Evolutionary conservation across 37 sponge, comb jelly and placozoan genomes (phyloP).

Genomic region (Ianthella basta): DNA sequence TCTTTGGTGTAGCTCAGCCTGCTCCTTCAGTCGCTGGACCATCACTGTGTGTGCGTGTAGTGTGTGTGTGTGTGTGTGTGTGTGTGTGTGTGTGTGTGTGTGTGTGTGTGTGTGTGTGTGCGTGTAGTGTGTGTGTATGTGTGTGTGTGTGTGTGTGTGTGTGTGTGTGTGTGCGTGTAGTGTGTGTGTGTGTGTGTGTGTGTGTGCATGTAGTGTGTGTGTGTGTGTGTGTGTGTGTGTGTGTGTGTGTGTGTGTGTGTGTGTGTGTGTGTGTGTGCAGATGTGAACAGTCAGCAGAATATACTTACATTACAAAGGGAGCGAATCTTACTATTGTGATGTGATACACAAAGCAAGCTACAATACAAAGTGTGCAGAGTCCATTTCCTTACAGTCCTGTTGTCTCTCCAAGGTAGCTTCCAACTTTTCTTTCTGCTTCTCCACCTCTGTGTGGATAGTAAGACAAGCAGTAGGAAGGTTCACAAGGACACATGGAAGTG

Average conservation of each 20-base stretch:
- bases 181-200: too few relatives aligned
- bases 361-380: not conserved
- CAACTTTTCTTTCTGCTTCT: conserved; percentile 15
- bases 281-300: too few relatives aligned
- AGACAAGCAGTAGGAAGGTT: not conserved
- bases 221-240: not conserved
- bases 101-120: too few relatives aligned
- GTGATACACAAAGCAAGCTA: not conserved
- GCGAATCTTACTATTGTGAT: too few relatives aligned
- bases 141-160: too few relatives aligned
- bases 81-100: too few relatives aligned
- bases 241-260: too few relatives aligned
- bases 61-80: too few relatives aligned
- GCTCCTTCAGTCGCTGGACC: conserved; percentile 9
- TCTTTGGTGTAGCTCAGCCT: not conserved
- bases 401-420: conserved; percentile 13
- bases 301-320: too few relatives aligned
- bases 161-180: too few relatives aligned
- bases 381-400: conserved; percentile 11
- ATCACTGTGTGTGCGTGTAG: conserved; percentile 6
- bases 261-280: too few relatives aligned
- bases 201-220: not conserved
- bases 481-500: not conserved
- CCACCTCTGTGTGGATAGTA: not conserved
- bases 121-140: not conserved